These are phyloP conservation scores for Hydrolagus affinis DNA, from an alignment of 2,113 vertebrate species.

Conservation along the genomic window DNA sequence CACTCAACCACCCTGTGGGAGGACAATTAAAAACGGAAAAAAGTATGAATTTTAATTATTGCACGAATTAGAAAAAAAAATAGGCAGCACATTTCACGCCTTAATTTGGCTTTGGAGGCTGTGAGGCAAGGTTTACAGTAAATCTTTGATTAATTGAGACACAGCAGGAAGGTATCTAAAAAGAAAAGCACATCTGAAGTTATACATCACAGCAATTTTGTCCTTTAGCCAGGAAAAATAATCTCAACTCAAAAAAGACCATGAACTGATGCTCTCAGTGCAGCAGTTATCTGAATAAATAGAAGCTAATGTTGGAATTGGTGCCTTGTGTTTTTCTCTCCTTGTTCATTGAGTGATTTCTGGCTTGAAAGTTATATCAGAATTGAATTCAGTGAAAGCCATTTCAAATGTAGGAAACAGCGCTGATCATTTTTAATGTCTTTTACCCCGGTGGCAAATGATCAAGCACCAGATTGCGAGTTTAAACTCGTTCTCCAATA, in stretches of 20 bases:
- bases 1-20: constrained; percentile 59
- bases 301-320: not conserved
- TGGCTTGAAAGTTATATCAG: not conserved
- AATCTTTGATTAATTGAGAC: constrained; percentile 61
- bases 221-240: constrained; percentile 12
- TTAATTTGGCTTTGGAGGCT: constrained; percentile 44
- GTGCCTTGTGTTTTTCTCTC: not conserved
- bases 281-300: constrained; percentile 14
- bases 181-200: constrained; percentile 25
- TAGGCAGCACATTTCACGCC: constrained; percentile 57
- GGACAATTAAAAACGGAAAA: constrained; percentile 59
- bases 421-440: no score
- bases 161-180: constrained; percentile 42
- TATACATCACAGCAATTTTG: constrained; percentile 26
- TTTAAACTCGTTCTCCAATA: no score
- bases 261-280: not conserved
- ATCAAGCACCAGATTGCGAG: not conserved
- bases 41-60: constrained; percentile 68
- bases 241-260: not conserved
- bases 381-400: not conserved
- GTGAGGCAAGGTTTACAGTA: constrained; percentile 44
- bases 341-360: not conserved
- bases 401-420: not conserved
- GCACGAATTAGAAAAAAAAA: constrained; percentile 62
- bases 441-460: not conserved